Conservation (phyloP, 2,797 vertebrate genomes). For the Mormyrops boulengeri region DNA sequence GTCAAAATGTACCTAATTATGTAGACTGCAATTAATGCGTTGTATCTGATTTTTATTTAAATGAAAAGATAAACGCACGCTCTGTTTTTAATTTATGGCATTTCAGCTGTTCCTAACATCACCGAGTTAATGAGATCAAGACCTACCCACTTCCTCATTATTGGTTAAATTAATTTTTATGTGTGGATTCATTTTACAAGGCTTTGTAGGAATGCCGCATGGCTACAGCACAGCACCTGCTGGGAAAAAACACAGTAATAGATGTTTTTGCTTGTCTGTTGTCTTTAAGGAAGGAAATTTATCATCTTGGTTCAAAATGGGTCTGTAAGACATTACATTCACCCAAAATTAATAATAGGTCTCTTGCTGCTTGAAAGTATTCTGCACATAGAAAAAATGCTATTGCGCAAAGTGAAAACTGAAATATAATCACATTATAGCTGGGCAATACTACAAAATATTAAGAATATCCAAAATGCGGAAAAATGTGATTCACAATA, state of each 20-base stretch:
- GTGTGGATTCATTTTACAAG: neutral
- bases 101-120: neutral
- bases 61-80: neutral
- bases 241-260: neutral
- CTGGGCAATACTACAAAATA: neutral
- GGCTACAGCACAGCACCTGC: neutral
- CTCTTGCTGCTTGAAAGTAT: neutral
- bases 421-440: neutral
- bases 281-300: neutral
- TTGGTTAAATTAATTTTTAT: neutral
- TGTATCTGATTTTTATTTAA: neutral
- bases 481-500: neutral
- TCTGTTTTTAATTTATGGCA: neutral
- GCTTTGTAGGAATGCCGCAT: neutral
- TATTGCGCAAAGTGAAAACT: neutral
- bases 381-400: neutral
- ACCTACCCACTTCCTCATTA: slow-evolving; percentile 6
- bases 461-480: neutral
- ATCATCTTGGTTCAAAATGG: neutral
- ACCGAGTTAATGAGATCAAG: neutral
- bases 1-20: neutral
- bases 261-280: neutral
- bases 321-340: neutral
- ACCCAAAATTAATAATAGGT: neutral
- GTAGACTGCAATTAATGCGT: neutral